These are phyloP conservation scores for Sesia bembeciformis DNA, from an alignment of 2,888 invertebrate genomes.

Conservation along the genomic window DNA sequence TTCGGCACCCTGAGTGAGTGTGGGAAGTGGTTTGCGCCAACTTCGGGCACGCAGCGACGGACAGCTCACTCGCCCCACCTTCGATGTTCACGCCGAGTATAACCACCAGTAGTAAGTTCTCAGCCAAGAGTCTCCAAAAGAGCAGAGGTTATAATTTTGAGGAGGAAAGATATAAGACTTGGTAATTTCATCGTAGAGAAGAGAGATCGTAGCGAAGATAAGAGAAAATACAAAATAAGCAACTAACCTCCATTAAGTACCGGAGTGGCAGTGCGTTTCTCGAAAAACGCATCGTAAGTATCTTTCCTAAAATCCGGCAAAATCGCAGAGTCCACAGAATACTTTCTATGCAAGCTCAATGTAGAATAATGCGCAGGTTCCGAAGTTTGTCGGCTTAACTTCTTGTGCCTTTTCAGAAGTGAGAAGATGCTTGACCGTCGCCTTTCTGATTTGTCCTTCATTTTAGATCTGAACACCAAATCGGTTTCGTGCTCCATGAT, in stretches of 20 bases:
- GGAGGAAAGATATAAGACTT: too few relatives aligned
- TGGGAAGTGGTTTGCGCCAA: too few relatives aligned
- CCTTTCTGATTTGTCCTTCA: constrained; percentile 36
- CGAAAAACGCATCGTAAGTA: background rate
- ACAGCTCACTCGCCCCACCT: too few relatives aligned
- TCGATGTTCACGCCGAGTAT: too few relatives aligned
- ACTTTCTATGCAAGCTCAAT: constrained; percentile 33
- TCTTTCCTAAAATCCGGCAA: constrained; percentile 33
- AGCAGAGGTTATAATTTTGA: too few relatives aligned
- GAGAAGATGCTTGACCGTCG: constrained; percentile 56
- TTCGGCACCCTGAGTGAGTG: too few relatives aligned
- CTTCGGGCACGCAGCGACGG: too few relatives aligned
- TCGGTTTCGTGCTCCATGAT: background rate
- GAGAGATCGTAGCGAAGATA: too few relatives aligned
- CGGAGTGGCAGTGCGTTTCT: constrained; percentile 1
- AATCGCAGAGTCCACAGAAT: constrained; percentile 53
- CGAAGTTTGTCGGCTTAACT: constrained; percentile 42
- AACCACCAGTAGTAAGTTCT: too few relatives aligned
- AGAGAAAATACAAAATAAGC: background rate
- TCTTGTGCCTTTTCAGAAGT: constrained; percentile 44
- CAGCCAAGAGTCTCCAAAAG: too few relatives aligned
- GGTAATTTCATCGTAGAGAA: too few relatives aligned
- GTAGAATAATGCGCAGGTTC: constrained; percentile 31
- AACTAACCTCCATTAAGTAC: constrained; percentile 39
- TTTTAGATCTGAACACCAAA: background rate